Base-by-base conservation (phyloP, 1,140 invertebrate genomes). In the Ceratoteleas bidentatus region DNA sequence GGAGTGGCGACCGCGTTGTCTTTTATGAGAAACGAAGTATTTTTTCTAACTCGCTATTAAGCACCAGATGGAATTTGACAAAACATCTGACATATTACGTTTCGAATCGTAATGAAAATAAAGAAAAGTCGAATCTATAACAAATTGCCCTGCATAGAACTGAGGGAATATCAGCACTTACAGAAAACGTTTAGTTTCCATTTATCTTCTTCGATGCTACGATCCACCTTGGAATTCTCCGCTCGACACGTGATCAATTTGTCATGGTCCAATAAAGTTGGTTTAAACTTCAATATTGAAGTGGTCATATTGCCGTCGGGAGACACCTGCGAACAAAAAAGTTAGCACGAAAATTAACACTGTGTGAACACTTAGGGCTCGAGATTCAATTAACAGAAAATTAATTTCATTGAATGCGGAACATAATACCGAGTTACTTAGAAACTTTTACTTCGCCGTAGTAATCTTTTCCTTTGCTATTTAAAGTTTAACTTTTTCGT, bases 121-220 rank as follows among this genome's bases (percentile, higher is more conserved):
- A 74, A 74, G 58, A 56, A 65, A 52, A n/a, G 32, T 6, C 57
- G 33, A 56, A 47, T 52, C 60, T 45, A 38, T 69, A 75, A 75
- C 60, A 70, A 74, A 81, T 81, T 15, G 47, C 32, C 36, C 13
- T 32, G 52, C 33, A 62, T 15, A 15, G 53, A 65, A 34, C 14
- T 61, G 47, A 10, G 15, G 11, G 57, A 72, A 75, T 56, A 84
- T 78, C 74, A 86, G 50, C 92, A 95, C 95, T 95, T 92, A 96
- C 96, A 97, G 87, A 95, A 95, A 60, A 98, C 94, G 88, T 97
- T 96, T 6, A 98, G 91, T 69, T 94, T 95, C 92, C 96, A 94
- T 64, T 94, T 94, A 83, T 95, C 95, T 87, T 97, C 96, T 61
- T 95, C 93, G 32, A 94, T 93, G 9, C 94, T 94, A 50, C 93